Conservation (phyloP, 2,888 invertebrate genomes). For the Ormyrus pomaceus region DNA sequence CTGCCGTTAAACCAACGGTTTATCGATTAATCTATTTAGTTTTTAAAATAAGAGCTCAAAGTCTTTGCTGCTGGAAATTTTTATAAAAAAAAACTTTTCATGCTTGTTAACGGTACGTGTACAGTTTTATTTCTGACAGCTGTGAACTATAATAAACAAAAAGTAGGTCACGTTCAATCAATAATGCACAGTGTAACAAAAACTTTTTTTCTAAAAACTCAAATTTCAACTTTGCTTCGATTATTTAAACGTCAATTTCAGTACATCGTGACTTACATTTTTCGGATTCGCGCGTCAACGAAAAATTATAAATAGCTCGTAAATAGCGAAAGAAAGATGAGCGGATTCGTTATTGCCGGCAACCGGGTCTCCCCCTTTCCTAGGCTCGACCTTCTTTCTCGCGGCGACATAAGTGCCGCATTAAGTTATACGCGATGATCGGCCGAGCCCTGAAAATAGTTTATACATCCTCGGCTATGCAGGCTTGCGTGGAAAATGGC, state of each 20-base stretch:
- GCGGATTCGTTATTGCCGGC: too few species aligned
- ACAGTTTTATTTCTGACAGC: slow-evolving; percentile 33
- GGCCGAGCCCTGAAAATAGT: slow-evolving; percentile 42
- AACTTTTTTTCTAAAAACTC: slow-evolving; percentile 18
- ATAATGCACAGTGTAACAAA: slow-evolving; percentile 33
- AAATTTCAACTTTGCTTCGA: too few species aligned
- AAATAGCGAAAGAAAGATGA: too few species aligned
- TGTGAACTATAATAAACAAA: slow-evolving; percentile 46
- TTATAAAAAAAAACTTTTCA: background rate
- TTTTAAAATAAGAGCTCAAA: too few species aligned
- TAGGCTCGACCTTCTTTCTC: slow-evolving; percentile 13
- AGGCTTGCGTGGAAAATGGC: slow-evolving; percentile 16
- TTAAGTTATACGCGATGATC: slow-evolving; percentile 28
- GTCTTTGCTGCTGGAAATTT: too few species aligned
- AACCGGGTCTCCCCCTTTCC: too few species aligned
- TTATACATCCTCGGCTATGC: background rate
- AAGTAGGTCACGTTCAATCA: slow-evolving; percentile 51
- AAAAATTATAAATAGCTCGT: too few species aligned
- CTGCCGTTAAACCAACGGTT: too few species aligned
- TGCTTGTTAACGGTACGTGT: slow-evolving; percentile 21
- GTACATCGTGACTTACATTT: too few species aligned
- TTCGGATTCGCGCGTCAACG: too few species aligned
- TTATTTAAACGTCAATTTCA: too few species aligned
- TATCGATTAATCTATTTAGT: too few species aligned
- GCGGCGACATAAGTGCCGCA: slow-evolving; percentile 26